A percentile compares a stretch with the other conserved stretches of the same genome.
Conservation (phyloP, 2,113 vertebrate genomes). For the Dasyurus viverrinus region DNA sequence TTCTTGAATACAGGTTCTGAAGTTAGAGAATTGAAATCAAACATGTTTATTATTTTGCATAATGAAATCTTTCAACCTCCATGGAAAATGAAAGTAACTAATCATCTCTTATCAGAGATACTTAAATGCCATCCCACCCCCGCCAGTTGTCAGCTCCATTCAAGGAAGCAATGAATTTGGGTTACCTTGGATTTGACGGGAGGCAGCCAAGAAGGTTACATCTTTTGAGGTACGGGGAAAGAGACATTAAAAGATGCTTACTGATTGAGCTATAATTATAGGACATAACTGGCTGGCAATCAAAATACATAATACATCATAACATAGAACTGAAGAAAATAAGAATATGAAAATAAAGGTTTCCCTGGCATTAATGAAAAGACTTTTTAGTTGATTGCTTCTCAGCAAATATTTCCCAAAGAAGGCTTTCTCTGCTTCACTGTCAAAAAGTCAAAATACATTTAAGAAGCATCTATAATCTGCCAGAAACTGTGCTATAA, state of each 20-base stretch:
- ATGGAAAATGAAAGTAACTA: conserved; percentile 70
- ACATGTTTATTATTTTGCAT: conserved; percentile 69
- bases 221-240: neutral
- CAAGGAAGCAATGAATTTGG: neutral
- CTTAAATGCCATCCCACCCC: conserved; percentile 16
- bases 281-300: conserved; percentile 37
- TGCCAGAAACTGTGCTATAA: neutral
- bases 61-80: conserved; percentile 62
- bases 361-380: conserved; percentile 29
- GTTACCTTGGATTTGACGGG: conserved; percentile 46
- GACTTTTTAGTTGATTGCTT: conserved; percentile 37
- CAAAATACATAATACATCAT: neutral
- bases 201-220: conserved; percentile 8
- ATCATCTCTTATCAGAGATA: conserved; percentile 64
- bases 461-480: neutral
- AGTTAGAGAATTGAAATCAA: conserved; percentile 61
- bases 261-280: neutral
- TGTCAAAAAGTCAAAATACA: neutral
- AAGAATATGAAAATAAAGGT: conserved; percentile 44
- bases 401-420: conserved; percentile 41
- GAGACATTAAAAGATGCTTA: conserved; percentile 27
- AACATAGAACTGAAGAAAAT: neutral
- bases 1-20: conserved; percentile 50
- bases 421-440: conserved; percentile 7
- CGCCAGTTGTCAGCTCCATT: conserved; percentile 31